Evolutionary conservation across 2,888 invertebrate genomes (phyloP).

Genomic region (Parnassius glacialis): DNA sequence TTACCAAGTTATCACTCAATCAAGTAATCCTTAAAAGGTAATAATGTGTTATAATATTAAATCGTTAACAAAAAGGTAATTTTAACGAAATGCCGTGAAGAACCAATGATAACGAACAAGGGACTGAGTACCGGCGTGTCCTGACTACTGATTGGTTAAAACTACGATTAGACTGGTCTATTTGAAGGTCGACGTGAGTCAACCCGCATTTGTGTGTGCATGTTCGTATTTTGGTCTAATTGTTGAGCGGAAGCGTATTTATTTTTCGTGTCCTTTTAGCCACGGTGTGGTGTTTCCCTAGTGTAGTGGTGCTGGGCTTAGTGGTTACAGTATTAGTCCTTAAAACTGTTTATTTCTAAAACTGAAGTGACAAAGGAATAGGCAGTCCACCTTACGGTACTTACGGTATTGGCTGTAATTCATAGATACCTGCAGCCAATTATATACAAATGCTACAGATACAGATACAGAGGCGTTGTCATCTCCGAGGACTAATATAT

Average conservation of each 20-base stretch:
- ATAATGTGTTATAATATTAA: background rate
- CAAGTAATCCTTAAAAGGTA: no score
- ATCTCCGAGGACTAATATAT: no score
- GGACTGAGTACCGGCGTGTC: slow-evolving; percentile 54
- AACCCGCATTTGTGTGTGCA: slow-evolving; percentile 61
- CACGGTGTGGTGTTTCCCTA: no score
- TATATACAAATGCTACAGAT: no score
- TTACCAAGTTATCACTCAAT: no score
- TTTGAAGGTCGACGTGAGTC: slow-evolving; percentile 71
- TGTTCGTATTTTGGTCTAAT: slow-evolving; percentile 41
- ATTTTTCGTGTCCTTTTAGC: background rate
- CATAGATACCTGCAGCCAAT: no score
- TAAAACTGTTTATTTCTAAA: background rate
- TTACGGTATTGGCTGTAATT: background rate
- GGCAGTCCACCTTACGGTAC: no score
- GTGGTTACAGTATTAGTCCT: background rate
- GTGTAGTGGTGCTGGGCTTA: background rate
- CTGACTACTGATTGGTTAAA: slow-evolving; percentile 74
- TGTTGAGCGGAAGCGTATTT: slow-evolving; percentile 38
- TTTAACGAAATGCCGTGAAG: slow-evolving; percentile 49
- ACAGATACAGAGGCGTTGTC: no score
- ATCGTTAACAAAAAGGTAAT: slow-evolving; percentile 45
- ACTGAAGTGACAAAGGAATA: no score
- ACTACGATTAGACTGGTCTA: slow-evolving; percentile 72
- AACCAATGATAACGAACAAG: slow-evolving; percentile 54